These are phyloP conservation scores for Malurus melanocephalus DNA, from an alignment of 2,113 vertebrate species.

Conservation along the genomic window DNA sequence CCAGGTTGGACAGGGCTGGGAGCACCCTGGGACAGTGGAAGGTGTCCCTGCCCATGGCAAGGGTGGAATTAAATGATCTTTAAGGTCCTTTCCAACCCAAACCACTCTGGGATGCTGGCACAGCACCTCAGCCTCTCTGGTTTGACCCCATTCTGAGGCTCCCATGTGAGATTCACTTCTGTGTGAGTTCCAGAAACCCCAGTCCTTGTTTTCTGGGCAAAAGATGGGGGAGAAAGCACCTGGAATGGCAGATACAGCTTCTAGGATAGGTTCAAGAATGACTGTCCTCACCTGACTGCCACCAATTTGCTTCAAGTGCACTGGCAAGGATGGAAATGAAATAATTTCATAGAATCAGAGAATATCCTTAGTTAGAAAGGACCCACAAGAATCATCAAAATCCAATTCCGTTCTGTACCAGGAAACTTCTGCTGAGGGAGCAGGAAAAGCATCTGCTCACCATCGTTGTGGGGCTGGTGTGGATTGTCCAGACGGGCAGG, in stretches of 20 bases:
- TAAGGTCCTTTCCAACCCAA: not conserved
- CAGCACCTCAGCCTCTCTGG: not conserved
- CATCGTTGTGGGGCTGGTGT: not conserved
- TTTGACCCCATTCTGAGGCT: not conserved
- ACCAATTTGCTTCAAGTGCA: not conserved
- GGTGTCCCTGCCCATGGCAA: not conserved
- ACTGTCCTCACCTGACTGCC: not conserved
- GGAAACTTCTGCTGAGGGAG: not conserved
- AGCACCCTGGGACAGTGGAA: fast-evolving
- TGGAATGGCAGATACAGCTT: not conserved
- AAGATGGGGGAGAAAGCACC: not conserved
- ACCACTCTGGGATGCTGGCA: not conserved
- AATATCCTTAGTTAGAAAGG: not conserved
- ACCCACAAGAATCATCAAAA: not conserved
- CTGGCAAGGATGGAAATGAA: not conserved
- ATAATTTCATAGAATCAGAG: not conserved
- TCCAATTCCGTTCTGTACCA: not conserved
- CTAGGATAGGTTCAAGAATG: not conserved
- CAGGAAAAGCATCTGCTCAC: not conserved
- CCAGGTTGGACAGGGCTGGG: fast-evolving
- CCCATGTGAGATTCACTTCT: not conserved
- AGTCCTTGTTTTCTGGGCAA: not conserved
- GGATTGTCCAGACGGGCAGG: not conserved
- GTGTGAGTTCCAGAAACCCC: not conserved
- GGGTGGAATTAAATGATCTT: fast-evolving